Base-by-base conservation (phyloP, 2,888 invertebrate species). In the Hirtodrosophila cameraria region DNA sequence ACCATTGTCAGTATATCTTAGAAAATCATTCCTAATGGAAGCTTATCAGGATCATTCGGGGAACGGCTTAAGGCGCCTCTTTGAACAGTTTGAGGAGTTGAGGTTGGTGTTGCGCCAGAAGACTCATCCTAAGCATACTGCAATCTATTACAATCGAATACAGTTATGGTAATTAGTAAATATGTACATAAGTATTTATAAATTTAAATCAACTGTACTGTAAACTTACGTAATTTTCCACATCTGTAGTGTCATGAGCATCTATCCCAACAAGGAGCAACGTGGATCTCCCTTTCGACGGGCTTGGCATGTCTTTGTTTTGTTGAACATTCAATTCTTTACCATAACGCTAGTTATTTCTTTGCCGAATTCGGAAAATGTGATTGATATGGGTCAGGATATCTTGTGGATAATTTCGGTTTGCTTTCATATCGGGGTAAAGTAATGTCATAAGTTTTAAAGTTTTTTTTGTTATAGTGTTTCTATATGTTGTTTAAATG, bases 381-480 rank as follows among this genome's bases (percentile, higher is more conserved):
- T 70, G 7, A 43, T 61, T 1, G 35, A 41, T 4, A 28, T 66
- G 6, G 77, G 73, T 3, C 53, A 76, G n/a, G 73, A 73, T 43
- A 1, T 55, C 0, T 15, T 55, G 0, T 80, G 63, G 33, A 1
- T 28, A 0, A 35, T 59, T 27, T 38, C 41, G 45, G 80, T 69
- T 36, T 1, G 20, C 7, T 35, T 8, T n/a, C n/a, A n/a, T n/a
- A n/a, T n/a, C n/a, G n/a, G n/a, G n/a, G 4, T n/a, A 2, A 6
- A 12, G 2, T 2, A n/a, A 1, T 31, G 1, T 3, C 13, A 8
- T 3, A 2, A 4, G 8, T n/a, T 9, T 0, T 0, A 8, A 1
- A 5, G 8, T 0, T 9, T 3, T 9, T 1, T 0, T 1, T 16
- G 3, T 16, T 16, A 0, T 27, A 79, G 80, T 9, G 15, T 2